Evolutionary conservation across 2,113 vertebrate genomes (phyloP).

Genomic region (Hippolais icterina): DNA sequence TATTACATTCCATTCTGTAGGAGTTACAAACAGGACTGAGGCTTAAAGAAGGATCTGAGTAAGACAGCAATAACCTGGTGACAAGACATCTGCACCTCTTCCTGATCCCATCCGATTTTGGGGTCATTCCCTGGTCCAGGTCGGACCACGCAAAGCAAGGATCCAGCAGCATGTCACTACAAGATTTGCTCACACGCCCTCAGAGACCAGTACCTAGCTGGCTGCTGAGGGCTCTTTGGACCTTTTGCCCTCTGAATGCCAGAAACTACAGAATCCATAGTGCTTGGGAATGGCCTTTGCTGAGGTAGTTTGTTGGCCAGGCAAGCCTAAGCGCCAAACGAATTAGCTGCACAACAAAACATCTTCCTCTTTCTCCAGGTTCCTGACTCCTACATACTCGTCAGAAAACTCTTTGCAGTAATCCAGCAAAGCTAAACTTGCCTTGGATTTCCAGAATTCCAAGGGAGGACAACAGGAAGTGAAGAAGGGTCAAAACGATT

Average conservation of each 20-base stretch:
- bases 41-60: not conserved
- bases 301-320: slow-evolving; percentile 56
- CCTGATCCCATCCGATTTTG: not conserved
- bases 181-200: not conserved
- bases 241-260: not conserved
- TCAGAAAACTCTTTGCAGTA: not conserved
- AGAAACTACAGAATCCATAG: not conserved
- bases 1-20: slow-evolving; percentile 35
- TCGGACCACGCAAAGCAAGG: not conserved
- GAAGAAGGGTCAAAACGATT: not conserved
- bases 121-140: not conserved
- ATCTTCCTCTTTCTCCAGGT: not conserved
- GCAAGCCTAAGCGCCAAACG: not conserved
- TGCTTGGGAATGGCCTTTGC: slow-evolving; percentile 14
- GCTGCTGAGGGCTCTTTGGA: not conserved
- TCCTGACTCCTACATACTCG: not conserved
- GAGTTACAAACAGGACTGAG: slow-evolving; percentile 11
- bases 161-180: not conserved
- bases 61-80: not conserved
- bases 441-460: not conserved
- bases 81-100: not conserved
- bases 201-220: not conserved
- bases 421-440: not conserved
- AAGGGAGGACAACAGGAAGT: not conserved
- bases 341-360: not conserved